Percentiles rank a stretch among this genome's conserved stretches.
Evolutionary conservation across 1,140 invertebrate genomes (phyloP).

Genomic region (Trypoxylus dichotomus): DNA sequence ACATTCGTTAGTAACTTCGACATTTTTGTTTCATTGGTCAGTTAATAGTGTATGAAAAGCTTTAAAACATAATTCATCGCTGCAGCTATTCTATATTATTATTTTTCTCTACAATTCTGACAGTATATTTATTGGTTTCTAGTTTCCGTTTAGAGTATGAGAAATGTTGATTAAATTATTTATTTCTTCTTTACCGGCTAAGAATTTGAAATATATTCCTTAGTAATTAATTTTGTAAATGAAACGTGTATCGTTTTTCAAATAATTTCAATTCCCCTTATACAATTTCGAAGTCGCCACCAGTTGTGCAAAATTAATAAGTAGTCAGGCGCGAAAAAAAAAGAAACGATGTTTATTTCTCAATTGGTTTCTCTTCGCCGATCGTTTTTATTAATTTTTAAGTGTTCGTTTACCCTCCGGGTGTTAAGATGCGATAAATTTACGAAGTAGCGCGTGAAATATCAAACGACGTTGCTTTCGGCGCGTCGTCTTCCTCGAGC

Average conservation of each 20-base stretch:
- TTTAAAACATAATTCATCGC: too few species aligned
- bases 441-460: constrained; percentile 15
- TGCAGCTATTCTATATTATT: too few species aligned
- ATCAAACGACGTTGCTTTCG: neutral
- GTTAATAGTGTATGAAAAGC: too few species aligned
- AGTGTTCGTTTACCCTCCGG: neutral
- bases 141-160: too few species aligned
- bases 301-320: constrained; percentile 23
- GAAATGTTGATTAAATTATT: too few species aligned
- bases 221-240: neutral
- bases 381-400: constrained; percentile 24
- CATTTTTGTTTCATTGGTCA: too few species aligned
- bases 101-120: too few species aligned
- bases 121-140: too few species aligned
- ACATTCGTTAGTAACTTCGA: too few species aligned
- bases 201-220: neutral
- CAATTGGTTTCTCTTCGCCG: constrained; percentile 17
- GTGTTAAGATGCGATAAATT: neutral
- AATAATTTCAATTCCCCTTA: neutral
- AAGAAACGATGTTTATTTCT: constrained; percentile 12
- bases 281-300: neutral
- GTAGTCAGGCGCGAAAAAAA: constrained; percentile 6
- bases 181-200: neutral
- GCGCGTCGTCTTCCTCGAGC: neutral
- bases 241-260: neutral